These are phyloP conservation scores for Heliothis peltigera DNA, from an alignment of 2,888 invertebrate species.

Conservation along the genomic window DNA sequence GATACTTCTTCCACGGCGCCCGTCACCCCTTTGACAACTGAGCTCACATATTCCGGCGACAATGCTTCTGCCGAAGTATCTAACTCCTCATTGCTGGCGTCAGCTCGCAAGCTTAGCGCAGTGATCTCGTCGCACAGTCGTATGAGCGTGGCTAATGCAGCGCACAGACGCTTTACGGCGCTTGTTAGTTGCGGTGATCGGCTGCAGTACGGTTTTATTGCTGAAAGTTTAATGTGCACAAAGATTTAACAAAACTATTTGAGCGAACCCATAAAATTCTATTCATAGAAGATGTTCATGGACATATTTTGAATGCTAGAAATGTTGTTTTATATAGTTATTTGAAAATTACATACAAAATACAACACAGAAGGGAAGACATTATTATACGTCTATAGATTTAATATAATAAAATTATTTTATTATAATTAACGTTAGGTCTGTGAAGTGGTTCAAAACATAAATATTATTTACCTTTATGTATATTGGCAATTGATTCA, in stretches of 20 bases:
- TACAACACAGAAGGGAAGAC: no score
- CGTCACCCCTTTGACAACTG: conserved; percentile 83
- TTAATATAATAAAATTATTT: neutral
- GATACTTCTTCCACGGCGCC: conserved; percentile 89
- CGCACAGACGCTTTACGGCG: conserved; percentile 96
- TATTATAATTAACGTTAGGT: neutral
- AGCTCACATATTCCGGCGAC: conserved; percentile 82
- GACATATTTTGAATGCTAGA: neutral
- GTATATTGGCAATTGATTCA: conserved; percentile 97
- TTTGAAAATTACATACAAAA: no score
- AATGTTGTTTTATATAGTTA: neutral
- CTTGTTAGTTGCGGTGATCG: conserved; percentile 92
- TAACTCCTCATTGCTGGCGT: conserved; percentile 79
- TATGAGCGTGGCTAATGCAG: conserved; percentile 95
- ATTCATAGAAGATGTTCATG: neutral
- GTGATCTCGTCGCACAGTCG: conserved; percentile 97
- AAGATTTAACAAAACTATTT: neutral
- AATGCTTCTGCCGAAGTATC: conserved; percentile 79
- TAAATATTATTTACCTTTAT: conserved; percentile 88
- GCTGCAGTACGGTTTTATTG: conserved; percentile 87
- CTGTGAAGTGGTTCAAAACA: neutral
- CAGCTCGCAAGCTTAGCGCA: conserved; percentile 92
- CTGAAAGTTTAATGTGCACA: conserved; percentile 71
- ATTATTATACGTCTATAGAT: neutral
- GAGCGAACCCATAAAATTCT: conserved; percentile 7